Evolutionary conservation across 2,888 invertebrate genomes (phyloP).

Genomic region (Nemotelus pantherinus): DNA sequence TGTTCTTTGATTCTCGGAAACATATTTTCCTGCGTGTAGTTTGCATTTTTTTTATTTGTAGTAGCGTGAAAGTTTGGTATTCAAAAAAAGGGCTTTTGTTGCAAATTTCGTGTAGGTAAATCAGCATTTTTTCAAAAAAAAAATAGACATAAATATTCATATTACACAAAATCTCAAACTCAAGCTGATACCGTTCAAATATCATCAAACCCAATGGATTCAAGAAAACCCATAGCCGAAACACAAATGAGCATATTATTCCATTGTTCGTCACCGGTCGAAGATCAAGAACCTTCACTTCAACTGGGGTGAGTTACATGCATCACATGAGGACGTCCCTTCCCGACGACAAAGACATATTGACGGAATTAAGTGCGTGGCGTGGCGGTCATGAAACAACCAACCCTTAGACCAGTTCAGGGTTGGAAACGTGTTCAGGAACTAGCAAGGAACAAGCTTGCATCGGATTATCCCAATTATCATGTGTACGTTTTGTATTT

Average conservation of each 20-base stretch:
- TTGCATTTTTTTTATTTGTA: no score
- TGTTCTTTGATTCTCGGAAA: no score
- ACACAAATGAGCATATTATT: conserved; percentile 43
- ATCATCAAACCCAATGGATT: no score
- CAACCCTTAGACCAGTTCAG: not conserved
- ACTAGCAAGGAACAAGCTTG: conserved; percentile 48
- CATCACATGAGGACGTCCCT: conserved; percentile 8
- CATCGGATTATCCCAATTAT: conserved; percentile 52
- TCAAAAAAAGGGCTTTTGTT: no score
- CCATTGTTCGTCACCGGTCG: conserved; percentile 25
- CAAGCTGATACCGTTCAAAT: not conserved
- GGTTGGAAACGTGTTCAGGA: conserved; percentile 35
- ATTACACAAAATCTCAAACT: no score
- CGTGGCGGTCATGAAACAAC: not conserved
- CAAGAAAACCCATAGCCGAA: conserved; percentile 8
- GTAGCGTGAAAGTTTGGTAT: no score
- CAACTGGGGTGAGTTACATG: conserved; percentile 32
- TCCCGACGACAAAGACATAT: conserved; percentile 35
- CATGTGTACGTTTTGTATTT: conserved; percentile 45
- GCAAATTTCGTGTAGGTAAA: no score
- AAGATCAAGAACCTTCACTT: conserved; percentile 33
- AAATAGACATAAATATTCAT: no score
- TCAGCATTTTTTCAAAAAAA: no score
- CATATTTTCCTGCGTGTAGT: no score
- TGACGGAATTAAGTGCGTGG: conserved; percentile 35